Conservation (phyloP, 2,888 invertebrate genomes). For the Andrena praecox region DNA sequence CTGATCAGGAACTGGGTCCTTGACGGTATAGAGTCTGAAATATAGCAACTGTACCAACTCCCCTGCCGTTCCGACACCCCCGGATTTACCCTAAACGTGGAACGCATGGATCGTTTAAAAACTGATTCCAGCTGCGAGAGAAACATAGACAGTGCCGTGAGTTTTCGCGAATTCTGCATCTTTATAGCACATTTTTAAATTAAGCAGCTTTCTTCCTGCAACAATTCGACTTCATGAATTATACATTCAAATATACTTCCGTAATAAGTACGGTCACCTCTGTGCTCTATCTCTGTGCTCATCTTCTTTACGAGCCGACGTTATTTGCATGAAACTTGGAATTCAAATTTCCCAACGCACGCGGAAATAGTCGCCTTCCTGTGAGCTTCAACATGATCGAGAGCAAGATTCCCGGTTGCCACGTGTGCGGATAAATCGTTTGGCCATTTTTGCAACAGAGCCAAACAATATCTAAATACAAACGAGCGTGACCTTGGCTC, state of each 20-base stretch:
- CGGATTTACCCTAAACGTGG: background rate
- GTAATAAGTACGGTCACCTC: slow-evolving; percentile 36
- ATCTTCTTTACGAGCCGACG: slow-evolving; percentile 49
- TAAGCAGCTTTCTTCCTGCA: slow-evolving; percentile 4
- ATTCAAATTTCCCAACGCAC: slow-evolving; percentile 43
- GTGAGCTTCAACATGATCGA: slow-evolving; percentile 45
- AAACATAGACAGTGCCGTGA: no score
- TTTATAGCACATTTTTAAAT: background rate
- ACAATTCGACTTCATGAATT: slow-evolving; percentile 15
- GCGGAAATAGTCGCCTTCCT: slow-evolving; percentile 34
- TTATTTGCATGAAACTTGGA: slow-evolving; percentile 52
- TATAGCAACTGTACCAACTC: no score
- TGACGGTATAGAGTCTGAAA: no score
- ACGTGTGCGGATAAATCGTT: slow-evolving; percentile 43
- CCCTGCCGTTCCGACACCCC: no score
- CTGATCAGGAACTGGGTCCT: no score
- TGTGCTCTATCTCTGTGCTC: slow-evolving; percentile 29
- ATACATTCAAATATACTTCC: slow-evolving; percentile 16
- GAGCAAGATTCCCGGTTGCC: slow-evolving; percentile 38
- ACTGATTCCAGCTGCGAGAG: background rate
- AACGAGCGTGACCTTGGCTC: slow-evolving; percentile 26
- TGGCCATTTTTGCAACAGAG: slow-evolving; percentile 27
- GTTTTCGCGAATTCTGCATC: background rate
- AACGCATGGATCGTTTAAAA: background rate
- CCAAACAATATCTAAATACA: slow-evolving; percentile 29